Evolutionary conservation across 2,888 invertebrate genomes (phyloP).

Genomic region (Colletes collaris): DNA sequence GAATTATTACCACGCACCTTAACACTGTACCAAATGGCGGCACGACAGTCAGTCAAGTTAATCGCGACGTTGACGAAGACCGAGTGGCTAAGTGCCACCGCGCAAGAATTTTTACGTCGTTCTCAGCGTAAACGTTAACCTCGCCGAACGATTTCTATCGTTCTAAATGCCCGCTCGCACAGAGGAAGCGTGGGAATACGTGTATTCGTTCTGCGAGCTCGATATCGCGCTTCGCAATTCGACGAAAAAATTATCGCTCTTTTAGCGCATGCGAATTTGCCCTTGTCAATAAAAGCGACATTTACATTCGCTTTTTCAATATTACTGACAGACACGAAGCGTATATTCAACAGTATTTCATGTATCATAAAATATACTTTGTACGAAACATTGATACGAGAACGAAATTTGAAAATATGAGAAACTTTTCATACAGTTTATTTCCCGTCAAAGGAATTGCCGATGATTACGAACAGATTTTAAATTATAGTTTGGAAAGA

Average conservation of each 20-base stretch:
- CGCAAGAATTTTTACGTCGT: conserved; percentile 60
- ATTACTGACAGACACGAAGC: background rate
- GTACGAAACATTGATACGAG: background rate
- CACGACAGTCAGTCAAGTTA: conserved; percentile 54
- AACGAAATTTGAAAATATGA: background rate
- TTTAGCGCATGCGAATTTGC: background rate
- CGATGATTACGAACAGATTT: background rate
- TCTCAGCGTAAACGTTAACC: conserved; percentile 14
- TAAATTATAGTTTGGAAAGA: too few species aligned
- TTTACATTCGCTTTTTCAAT: conserved; percentile 9
- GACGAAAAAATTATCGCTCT: background rate
- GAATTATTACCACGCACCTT: conserved; percentile 57
- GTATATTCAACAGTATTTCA: background rate
- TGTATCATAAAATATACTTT: background rate
- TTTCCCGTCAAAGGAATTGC: background rate
- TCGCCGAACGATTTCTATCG: conserved; percentile 55
- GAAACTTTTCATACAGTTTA: background rate
- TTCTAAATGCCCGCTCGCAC: conserved; percentile 35
- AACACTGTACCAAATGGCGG: conserved; percentile 12
- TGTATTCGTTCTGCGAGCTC: conserved; percentile 10
- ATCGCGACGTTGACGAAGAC: conserved; percentile 72
- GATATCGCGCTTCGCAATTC: conserved; percentile 1
- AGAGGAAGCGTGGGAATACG: conserved; percentile 40
- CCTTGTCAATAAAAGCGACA: conserved; percentile 1
- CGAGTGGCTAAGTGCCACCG: conserved; percentile 54